Evolutionary conservation across 2,888 invertebrate species (phyloP).

Genomic region (Gisinianus flammeolus): DNA sequence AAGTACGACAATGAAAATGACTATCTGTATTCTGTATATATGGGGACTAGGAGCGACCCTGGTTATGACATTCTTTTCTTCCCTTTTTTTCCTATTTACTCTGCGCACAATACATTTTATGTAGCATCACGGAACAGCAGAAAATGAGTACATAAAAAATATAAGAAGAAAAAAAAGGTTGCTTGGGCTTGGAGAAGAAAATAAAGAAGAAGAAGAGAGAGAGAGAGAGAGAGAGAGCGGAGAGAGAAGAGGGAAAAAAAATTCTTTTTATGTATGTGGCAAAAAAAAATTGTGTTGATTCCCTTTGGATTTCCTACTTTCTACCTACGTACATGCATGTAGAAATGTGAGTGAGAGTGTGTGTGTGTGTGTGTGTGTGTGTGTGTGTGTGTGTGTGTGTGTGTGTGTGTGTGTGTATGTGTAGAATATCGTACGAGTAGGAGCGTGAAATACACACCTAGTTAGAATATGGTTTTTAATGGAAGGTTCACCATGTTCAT

Average conservation of each 20-base stretch:
- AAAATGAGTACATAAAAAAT: slow-evolving; percentile 27
- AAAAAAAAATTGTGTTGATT: not conserved
- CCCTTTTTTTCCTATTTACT: slow-evolving; percentile 34
- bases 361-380: too few species aligned
- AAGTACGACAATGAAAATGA: not conserved
- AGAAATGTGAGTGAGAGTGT: not conserved
- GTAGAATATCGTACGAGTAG: not conserved
- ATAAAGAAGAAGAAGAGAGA: slow-evolving; percentile 35
- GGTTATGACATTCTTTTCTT: slow-evolving; percentile 35
- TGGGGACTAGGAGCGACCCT: not conserved
- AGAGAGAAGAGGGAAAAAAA: not conserved
- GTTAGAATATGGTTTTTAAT: slow-evolving; percentile 3
- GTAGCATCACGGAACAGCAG: slow-evolving; percentile 17
- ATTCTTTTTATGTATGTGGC: not conserved
- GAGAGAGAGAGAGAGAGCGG: not conserved
- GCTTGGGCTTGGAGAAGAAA: slow-evolving; percentile 14
- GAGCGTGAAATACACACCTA: not conserved
- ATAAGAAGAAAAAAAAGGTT: slow-evolving; percentile 31
- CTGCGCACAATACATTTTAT: slow-evolving; percentile 38
- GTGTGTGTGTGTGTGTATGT: too few species aligned
- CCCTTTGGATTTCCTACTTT: not conserved
- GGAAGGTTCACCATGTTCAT: not conserved
- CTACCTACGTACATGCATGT: not conserved
- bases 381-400: too few species aligned
- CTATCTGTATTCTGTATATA: not conserved